Conservation (phyloP, 1,140 invertebrate species). For the Arctopsyche grandis region DNA sequence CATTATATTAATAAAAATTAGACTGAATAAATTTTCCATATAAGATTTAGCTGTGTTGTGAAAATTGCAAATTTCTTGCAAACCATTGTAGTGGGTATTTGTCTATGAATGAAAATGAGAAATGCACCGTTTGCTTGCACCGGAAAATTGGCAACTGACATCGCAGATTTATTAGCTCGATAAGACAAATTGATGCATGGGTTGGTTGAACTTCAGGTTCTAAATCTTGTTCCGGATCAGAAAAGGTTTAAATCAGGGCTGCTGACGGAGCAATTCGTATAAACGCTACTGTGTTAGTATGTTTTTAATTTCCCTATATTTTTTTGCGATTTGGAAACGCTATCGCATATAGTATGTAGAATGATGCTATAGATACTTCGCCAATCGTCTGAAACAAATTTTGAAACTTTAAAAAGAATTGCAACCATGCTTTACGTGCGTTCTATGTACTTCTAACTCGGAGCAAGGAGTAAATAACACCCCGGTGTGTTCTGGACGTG, state of each 20-base stretch:
- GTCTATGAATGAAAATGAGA: slow-evolving; percentile 21
- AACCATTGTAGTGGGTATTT: neutral
- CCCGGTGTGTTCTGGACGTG: neutral
- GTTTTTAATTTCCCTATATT: neutral
- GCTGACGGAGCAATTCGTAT: neutral
- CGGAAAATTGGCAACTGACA: slow-evolving; percentile 50
- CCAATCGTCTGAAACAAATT: too few relatives aligned
- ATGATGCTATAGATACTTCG: neutral
- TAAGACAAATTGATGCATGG: slow-evolving; percentile 50
- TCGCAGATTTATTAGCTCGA: slow-evolving; percentile 49
- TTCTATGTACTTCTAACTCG: slow-evolving; percentile 3
- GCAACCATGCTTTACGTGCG: slow-evolving; percentile 10
- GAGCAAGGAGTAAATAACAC: slow-evolving; percentile 16
- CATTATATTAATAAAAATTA: neutral
- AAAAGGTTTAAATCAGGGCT: slow-evolving; percentile 25
- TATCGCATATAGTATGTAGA: neutral
- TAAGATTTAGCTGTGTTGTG: neutral
- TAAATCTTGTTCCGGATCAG: slow-evolving; percentile 40
- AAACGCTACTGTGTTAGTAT: neutral
- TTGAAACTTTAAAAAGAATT: neutral
- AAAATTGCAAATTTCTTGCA: neutral
- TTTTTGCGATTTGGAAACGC: neutral
- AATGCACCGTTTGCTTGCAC: slow-evolving; percentile 28
- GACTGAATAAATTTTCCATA: too few relatives aligned
- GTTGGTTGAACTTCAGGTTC: slow-evolving; percentile 40